phyloP scores from a whole-genome alignment of 2,797 vertebrate genomes.

The Dipus sagitta region DNA sequence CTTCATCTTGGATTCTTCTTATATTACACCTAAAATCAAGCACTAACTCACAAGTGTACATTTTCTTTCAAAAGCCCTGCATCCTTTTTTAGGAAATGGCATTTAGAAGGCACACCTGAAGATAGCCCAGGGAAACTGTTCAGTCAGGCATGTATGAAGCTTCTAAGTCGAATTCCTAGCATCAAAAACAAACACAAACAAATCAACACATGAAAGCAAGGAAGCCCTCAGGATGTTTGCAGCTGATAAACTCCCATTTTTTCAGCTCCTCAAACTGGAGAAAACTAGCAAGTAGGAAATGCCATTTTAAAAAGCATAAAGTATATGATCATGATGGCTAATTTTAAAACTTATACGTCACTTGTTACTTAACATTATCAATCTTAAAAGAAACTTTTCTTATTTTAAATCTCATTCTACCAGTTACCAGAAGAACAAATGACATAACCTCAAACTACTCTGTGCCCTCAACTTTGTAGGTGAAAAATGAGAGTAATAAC shows the following conservation, averaged over 20 bases:
- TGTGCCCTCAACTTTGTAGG: neutral
- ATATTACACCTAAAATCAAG: neutral
- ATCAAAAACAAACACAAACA: neutral
- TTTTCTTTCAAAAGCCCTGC: neutral
- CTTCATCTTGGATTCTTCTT: neutral
- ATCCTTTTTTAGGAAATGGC: neutral
- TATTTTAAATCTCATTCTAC: neutral
- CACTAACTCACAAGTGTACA: neutral
- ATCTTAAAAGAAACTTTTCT: neutral
- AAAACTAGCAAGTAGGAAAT: neutral
- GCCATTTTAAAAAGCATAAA: neutral
- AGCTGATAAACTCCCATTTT: neutral
- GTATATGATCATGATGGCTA: neutral
- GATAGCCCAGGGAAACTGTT: neutral
- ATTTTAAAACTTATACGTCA: conserved; percentile 39
- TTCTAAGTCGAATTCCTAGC: neutral
- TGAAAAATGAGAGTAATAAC: conserved; percentile 37
- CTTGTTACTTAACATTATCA: conserved; percentile 23
- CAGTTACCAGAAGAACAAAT: neutral
- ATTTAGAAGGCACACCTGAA: neutral
- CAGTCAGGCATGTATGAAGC: neutral
- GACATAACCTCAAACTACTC: neutral
- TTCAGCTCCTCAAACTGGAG: neutral
- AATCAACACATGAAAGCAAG: neutral
- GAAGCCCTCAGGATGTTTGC: neutral